Conservation (phyloP, 2,888 invertebrate genomes). For the Heteromyza rotundicornis region DNA sequence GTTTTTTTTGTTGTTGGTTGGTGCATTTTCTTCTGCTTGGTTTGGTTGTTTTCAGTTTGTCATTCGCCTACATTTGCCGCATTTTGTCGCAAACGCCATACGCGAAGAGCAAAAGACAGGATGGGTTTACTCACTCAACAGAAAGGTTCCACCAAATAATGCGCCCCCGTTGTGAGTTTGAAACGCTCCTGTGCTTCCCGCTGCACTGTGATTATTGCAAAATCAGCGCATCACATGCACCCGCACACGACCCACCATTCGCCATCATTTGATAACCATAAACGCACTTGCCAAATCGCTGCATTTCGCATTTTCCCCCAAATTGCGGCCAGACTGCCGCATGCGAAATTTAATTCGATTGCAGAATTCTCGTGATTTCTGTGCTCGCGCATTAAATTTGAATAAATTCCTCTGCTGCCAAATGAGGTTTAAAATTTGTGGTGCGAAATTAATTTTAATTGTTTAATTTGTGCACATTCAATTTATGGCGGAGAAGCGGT, state of each 20-base stretch:
- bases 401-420: neutral
- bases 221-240: neutral
- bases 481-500: no score
- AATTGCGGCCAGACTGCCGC: conserved; percentile 9
- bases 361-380: conserved; percentile 7
- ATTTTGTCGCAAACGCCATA: neutral
- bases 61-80: neutral
- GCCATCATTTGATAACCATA: conserved; percentile 8
- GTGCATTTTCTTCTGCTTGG: neutral
- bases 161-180: no score
- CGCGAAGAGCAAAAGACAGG: no score
- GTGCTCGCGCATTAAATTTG: neutral
- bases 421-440: conserved; percentile 1
- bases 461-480: neutral
- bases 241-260: neutral
- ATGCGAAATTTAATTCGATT: conserved; percentile 6
- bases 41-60: neutral
- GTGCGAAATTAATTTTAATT: conserved; percentile 3
- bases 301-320: neutral
- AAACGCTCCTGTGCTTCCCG: neutral
- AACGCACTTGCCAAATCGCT: conserved; percentile 2
- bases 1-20: neutral
- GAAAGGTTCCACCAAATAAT: no score
- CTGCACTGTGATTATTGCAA: neutral
- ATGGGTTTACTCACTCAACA: no score